Evolutionary conservation across 37 sponge, comb jelly and placozoan species (phyloP), one percentile per base, ranked within the genome.

Genomic region (Haliclona indistincta): DNA sequence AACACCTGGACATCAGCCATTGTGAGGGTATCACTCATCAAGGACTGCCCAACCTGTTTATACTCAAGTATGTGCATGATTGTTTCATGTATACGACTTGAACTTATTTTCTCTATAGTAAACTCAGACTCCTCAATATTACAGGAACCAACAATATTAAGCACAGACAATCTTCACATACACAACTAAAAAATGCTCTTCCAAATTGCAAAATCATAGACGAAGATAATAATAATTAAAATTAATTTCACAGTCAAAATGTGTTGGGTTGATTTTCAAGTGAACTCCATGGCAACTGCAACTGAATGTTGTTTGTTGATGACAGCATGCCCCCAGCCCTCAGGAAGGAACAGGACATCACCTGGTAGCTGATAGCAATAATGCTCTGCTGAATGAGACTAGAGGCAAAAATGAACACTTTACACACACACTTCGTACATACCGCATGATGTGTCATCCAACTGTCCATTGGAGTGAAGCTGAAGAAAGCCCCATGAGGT

Each of bases 321-420:
- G 28, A 84, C 84, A 37, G 84, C 84, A 76, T 84, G 84, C 44
- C 84, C 84, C 84, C 84, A 84, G 78, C 77, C 77, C 53, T 84
- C 78, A 3, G 84, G 84, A 29, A 84, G 38, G 40, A 54, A 84
- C 15, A 84, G 37, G 19, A 77, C 43, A 39, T 84, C 84, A 38
- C 77, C 77, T 30, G 76, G 77, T 52, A 34, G 29, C 40, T 84
- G 84, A 8, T 54, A 25, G 15, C 56, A 61, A 30, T 70, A 52
- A 44, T 25, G 38, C 34, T 38, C 20, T 44, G 51, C n/a, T 36
- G 40, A 65, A 65, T 65, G 11, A 6, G 33, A 8, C 40, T 65
- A 29, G 30, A 29, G 20, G 22, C 33, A 7, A 37, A 37, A 29
- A 32, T 7, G 37, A 22, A 32, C 4, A 38, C 22, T 32, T 11